These are phyloP conservation scores for Idris sp. DNA, from an alignment of 1,140 invertebrate genomes.

Conservation along the genomic window DNA sequence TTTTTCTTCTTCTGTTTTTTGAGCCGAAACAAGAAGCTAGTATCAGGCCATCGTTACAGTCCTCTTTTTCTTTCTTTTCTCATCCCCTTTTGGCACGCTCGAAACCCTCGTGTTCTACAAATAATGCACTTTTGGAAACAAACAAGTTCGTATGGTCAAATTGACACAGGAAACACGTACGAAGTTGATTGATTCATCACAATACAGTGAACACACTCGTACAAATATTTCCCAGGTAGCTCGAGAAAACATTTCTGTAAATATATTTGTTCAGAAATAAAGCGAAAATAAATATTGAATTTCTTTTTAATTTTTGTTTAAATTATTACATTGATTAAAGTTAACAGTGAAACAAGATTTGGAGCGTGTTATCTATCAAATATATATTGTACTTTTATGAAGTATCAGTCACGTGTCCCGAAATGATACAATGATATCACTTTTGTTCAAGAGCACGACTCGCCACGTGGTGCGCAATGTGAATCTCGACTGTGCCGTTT, in stretches of 20 bases:
- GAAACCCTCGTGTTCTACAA: conserved; percentile 69
- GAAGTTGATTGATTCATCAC: conserved; percentile 55
- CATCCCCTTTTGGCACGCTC: conserved; percentile 41
- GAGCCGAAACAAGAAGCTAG: conserved; percentile 74
- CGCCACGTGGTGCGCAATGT: conserved; percentile 72
- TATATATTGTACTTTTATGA: conserved; percentile 72
- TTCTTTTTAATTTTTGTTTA: no score
- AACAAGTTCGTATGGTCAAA: conserved; percentile 72
- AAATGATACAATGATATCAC: conserved; percentile 73
- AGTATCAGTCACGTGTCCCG: conserved; percentile 72
- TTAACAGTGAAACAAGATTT: conserved; percentile 42
- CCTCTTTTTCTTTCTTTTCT: conserved; percentile 58
- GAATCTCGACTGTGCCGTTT: conserved; percentile 67
- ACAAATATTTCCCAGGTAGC: conserved; percentile 32
- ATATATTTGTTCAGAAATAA: no score
- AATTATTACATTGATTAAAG: no score
- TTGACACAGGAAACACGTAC: conserved; percentile 69
- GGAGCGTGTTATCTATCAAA: conserved; percentile 61
- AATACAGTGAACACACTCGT: conserved; percentile 41
- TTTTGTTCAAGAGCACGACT: conserved; percentile 68
- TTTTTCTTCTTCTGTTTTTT: conserved; percentile 63
- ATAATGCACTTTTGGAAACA: conserved; percentile 74
- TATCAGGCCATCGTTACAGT: conserved; percentile 74
- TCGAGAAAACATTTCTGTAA: conserved; percentile 2
- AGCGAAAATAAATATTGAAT: no score